phyloP scores from a whole-genome alignment of 2,888 invertebrate species.

The Erebia aethiops region DNA sequence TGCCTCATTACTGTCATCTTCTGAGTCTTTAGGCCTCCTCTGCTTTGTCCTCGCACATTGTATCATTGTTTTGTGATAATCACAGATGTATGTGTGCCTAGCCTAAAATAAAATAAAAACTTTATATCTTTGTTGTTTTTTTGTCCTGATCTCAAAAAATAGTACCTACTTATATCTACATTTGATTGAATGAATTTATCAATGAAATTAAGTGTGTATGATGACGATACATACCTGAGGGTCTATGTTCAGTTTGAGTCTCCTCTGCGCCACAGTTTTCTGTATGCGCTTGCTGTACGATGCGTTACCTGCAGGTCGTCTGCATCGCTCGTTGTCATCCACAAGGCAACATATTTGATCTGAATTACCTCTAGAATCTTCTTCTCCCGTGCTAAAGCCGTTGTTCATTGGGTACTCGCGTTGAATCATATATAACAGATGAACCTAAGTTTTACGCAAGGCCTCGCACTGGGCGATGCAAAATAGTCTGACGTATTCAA shows the following conservation, averaged over 20 bases:
- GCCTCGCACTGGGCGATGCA: conserved; percentile 63
- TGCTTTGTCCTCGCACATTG: conserved; percentile 97
- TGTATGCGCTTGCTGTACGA: conserved; percentile 98
- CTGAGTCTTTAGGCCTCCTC: conserved; percentile 93
- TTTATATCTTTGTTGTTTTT: conserved; percentile 28
- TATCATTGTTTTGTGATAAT: conserved; percentile 97
- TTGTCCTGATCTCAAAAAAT: not conserved
- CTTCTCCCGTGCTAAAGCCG: conserved; percentile 95
- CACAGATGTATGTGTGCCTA: conserved; percentile 97
- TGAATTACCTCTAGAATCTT: conserved; percentile 93
- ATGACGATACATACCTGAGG: conserved; percentile 64
- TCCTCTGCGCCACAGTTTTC: conserved; percentile 95
- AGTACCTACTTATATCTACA: not conserved
- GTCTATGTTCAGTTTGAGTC: conserved; percentile 94
- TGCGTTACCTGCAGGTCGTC: conserved; percentile 95
- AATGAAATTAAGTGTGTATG: conserved; percentile 6
- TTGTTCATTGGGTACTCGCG: conserved; percentile 87
- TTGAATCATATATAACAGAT: conserved; percentile 82
- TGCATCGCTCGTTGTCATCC: conserved; percentile 93
- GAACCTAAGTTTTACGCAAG: conserved; percentile 60
- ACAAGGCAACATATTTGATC: conserved; percentile 96
- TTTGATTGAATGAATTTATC: conserved; percentile 22
- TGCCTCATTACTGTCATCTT: conserved; percentile 97
- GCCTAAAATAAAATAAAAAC: conserved; percentile 82
- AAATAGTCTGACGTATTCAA: conserved; percentile 72